Evolutionary conservation across 2,797 vertebrate species (phyloP), one percentile per base, ranked within the genome.

Genomic region (Mycteria americana): DNA sequence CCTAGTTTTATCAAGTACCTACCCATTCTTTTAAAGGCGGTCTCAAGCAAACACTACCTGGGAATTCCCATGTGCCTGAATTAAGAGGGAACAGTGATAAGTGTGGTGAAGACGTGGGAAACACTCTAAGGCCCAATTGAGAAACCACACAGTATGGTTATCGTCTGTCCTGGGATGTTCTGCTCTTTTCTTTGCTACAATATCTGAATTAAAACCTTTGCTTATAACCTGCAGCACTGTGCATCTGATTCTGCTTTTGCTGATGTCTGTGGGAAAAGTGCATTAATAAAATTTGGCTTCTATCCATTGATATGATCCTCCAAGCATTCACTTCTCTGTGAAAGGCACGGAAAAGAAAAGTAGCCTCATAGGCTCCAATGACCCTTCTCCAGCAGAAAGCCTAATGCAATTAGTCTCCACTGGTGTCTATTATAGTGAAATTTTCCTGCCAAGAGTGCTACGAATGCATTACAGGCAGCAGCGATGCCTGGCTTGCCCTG

Each of bases 391-490:
- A 67, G 70, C 35, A 70, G 43, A 67, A 92, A 89, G 28, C 60
- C 74, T 69, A 27, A 56, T 46, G 67, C 60, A 80, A 56, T 92
- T 62, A 50, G 48, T 28, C 46, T 85, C 72, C 23, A 3, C n/a
- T 57, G 6, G 33, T 64, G 43, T 18, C 81, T 25, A 1, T 67
- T 56, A 7, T 0, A 72, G n/a, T 3, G 30, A 54, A 10, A 8
- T 46, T 83, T 82, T 70, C 37, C 37, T 89, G 92, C 62, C 68
- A 85, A 0, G 27, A 37, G 17, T 51, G 22, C 59, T 57, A 4
- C 3, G 23, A 45, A 22, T 25, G 41, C 33, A 0, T 17, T 31
- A 0, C 0, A 4, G 39, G 43, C 51, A 37, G 37, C 2, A 2
- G 31, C 54, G 62, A 17, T 68, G 41, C n/a, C 28, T 59, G 75